Evolutionary conservation across 2,888 invertebrate species (phyloP).

Genomic region (Caenorhabditis panamensis): DNA sequence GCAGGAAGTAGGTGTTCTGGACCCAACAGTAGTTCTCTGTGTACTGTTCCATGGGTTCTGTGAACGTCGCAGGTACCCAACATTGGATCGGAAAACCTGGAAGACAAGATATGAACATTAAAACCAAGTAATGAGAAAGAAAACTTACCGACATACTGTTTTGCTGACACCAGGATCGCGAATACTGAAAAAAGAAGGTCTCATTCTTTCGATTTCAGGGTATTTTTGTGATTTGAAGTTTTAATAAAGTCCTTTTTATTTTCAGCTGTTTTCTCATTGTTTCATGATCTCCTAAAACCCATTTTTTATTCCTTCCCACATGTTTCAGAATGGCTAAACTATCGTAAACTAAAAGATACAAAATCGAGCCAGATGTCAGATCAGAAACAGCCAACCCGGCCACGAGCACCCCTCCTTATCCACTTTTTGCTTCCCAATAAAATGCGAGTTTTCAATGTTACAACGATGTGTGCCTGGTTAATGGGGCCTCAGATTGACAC

Average conservation of each 20-base stretch:
- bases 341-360: neutral
- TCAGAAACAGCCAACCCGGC: constrained; percentile 43
- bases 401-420: too few species aligned
- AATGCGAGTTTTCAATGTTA: constrained; percentile 30
- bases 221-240: too few species aligned
- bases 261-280: neutral
- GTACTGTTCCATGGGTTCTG: constrained; percentile 81
- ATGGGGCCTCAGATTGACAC: constrained; percentile 30
- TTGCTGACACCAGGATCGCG: constrained; percentile 80
- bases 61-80: constrained; percentile 82
- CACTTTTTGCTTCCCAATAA: neutral
- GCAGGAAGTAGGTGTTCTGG: constrained; percentile 81
- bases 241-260: too few species aligned
- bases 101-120: neutral
- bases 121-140: neutral
- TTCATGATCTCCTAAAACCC: neutral
- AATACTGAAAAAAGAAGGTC: constrained; percentile 78
- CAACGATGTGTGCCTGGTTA: constrained; percentile 17
- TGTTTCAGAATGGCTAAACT: neutral
- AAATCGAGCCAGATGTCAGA: constrained; percentile 26
- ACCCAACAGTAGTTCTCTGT: constrained; percentile 82
- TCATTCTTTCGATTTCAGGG: neutral
- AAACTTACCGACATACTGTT: constrained; percentile 80
- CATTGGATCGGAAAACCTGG: constrained; percentile 80
- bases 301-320: constrained; percentile 2